Percentiles rank a stretch among this genome's conserved stretches.
phyloP scores from a whole-genome alignment of 2,113 vertebrate genomes.

The Malurus melanocephalus region DNA sequence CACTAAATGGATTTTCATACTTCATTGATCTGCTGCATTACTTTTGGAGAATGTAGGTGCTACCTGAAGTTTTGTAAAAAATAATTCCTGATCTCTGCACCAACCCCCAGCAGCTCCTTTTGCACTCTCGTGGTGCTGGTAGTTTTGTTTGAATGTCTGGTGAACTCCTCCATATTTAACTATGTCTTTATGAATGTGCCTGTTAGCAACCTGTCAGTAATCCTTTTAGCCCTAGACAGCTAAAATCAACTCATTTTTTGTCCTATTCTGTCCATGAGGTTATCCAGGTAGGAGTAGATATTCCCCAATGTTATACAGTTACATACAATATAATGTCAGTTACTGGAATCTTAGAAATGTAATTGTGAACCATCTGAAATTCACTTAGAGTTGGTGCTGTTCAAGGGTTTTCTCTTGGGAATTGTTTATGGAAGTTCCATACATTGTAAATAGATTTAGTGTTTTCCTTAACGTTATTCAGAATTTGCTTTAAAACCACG shows the following conservation, averaged over 20 bases:
- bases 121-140: fast-evolving
- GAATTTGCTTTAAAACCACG: not conserved
- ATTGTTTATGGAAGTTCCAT: not conserved
- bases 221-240: not conserved
- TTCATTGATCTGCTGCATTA: not conserved
- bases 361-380: too few relatives aligned
- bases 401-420: not conserved
- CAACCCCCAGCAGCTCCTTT: not conserved
- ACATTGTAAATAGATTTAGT: not conserved
- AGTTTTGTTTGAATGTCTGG: not conserved
- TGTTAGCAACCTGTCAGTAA: not conserved
- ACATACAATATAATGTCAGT: not conserved
- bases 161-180: not conserved
- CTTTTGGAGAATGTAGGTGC: not conserved
- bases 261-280: fast-evolving
- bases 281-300: not conserved
- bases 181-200: not conserved
- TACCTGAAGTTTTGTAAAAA: not conserved
- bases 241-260: not conserved
- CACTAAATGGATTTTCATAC: fast-evolving
- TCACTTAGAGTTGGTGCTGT: not conserved
- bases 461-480: not conserved
- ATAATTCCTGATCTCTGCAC: not conserved
- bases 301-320: not conserved
- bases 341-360: not conserved